A percentile compares a stretch with the other conserved stretches of the same genome.
These are phyloP conservation scores for Glossosoma conforme DNA, from an alignment of 1,140 invertebrate species.

Conservation along the genomic window DNA sequence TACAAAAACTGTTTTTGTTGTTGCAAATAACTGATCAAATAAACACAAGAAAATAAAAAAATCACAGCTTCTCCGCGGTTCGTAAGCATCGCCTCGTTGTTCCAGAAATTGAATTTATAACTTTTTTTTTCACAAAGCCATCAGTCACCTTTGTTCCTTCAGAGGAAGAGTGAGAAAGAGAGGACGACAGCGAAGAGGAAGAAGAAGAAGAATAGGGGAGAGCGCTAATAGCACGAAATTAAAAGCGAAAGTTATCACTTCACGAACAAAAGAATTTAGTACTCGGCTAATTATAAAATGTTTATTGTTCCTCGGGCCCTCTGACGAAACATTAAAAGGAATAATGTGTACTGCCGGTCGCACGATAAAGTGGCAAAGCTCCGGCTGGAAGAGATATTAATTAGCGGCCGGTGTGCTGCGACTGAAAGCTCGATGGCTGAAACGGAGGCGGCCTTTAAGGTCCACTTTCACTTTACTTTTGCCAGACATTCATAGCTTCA, in stretches of 20 bases:
- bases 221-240: slow-evolving; percentile 12
- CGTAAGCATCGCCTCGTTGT: no score
- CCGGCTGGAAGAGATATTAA: slow-evolving; percentile 3
- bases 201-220: neutral
- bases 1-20: no score
- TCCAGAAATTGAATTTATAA: no score
- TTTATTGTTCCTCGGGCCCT: slow-evolving; percentile 3
- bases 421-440: neutral
- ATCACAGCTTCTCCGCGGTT: no score
- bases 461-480: neutral
- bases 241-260: slow-evolving; percentile 16
- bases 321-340: slow-evolving; percentile 15
- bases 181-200: neutral
- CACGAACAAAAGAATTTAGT: slow-evolving; percentile 18
- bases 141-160: slow-evolving; percentile 1
- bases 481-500: neutral
- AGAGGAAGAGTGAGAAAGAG: neutral
- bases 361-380: slow-evolving; percentile 7
- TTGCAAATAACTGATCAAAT: no score
- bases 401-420: slow-evolving; percentile 2
- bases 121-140: no score
- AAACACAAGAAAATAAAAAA: no score
- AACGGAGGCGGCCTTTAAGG: neutral
- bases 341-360: neutral
- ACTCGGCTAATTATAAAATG: slow-evolving; percentile 17